Evolutionary conservation across 2,113 vertebrate genomes (phyloP), one percentile per base, ranked within the genome.

Genomic region (Nematolebias whitei): DNA sequence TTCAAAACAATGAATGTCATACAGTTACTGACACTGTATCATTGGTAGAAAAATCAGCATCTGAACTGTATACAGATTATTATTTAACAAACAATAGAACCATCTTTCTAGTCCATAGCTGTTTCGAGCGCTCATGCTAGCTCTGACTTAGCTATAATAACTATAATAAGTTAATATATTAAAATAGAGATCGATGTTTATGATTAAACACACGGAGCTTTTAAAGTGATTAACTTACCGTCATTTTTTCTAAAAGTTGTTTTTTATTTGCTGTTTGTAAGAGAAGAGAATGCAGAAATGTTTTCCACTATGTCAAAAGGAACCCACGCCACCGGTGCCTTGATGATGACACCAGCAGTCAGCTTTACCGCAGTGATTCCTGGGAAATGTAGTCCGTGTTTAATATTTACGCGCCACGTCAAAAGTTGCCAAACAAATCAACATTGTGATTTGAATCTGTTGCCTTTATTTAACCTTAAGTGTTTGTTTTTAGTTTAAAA

Each of bases 261-360:
- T 2, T 19, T 56, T 29, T 16, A 20, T 43, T 1, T 22, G 38
- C 22, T 22, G 12, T 51, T 60, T 16, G 24, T 1, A 14, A 70
- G 13, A 66, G 55, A 66, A 62, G 20, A 66, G n/a, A 62, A 22
- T 51, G 44, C 11, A 54, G 24, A 53, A 48, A 3, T 41, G 67
- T 66, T 71, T 62, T 61, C 38, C 52, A 74, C 43, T 55, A 48
- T 80, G 75, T 79, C 84, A 85, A 77, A 79, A 4, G 53, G 76
- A 47, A 83, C 64, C 76, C 88, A 90, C 89, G 88, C 92, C 78
- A 63, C 90, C 84, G 78, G 85, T 78, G 69, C n/a, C 51, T 73
- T 51, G 80, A 83, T 92, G 90, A 92, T 71, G 90, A 92, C 87
- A 88, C 77, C 7, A 1, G 12, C 32, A 1, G 20, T 1, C 57